Percentiles rank a stretch among this genome's conserved stretches.
Evolutionary conservation across 1,140 invertebrate species (phyloP).

Genomic region (Heliconius congener): DNA sequence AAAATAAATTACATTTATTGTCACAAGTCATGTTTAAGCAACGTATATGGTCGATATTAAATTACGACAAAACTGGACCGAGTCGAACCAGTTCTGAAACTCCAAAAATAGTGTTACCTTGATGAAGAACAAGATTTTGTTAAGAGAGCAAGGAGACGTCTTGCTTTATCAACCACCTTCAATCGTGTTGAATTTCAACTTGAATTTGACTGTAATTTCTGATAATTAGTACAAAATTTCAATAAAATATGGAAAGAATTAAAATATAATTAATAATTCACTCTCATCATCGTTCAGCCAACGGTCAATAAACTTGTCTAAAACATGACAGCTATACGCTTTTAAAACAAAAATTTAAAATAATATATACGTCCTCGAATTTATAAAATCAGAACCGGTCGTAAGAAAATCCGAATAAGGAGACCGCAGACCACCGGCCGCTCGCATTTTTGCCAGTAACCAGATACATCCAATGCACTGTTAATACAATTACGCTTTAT

Average conservation of each 20-base stretch:
- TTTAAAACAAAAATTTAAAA: neutral
- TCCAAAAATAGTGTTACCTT: conserved; percentile 55
- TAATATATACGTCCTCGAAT: neutral
- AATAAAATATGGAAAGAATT: no score
- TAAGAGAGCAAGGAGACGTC: neutral
- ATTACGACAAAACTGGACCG: conserved; percentile 24
- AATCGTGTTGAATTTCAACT: neutral
- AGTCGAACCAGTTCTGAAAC: conserved; percentile 40
- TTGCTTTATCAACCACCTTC: neutral
- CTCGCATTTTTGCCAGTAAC: conserved; percentile 62
- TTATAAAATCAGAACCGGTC: conserved; percentile 57
- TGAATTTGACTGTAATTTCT: neutral
- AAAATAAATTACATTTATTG: neutral
- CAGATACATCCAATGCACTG: conserved; percentile 43
- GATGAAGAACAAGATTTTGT: conserved; percentile 54
- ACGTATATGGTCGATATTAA: conserved; percentile 21
- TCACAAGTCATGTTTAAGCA: neutral
- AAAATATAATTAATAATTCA: neutral
- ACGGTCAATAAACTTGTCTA: no score
- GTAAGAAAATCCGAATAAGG: conserved; percentile 40
- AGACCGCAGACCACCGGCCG: conserved; percentile 47
- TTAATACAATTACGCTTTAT: conserved; percentile 17
- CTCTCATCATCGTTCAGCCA: neutral
- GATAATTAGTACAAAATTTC: no score
- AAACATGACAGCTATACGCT: neutral